Percentiles rank a stretch among this genome's conserved stretches.
These are phyloP conservation scores for Butorides virescens DNA, from an alignment of 2,113 vertebrate genomes.

Conservation along the genomic window DNA sequence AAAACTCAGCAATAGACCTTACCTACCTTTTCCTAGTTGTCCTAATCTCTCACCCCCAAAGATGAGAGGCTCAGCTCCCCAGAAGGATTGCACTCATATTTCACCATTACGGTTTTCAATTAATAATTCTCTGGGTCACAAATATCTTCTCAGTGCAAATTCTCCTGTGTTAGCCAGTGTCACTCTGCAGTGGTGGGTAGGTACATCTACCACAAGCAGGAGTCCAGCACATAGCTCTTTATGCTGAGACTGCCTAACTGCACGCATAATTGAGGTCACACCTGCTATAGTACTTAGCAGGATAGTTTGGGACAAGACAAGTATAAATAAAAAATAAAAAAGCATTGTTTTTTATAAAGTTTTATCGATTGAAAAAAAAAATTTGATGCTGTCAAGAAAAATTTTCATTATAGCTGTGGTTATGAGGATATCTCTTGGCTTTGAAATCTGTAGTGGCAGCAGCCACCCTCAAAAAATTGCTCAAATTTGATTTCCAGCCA, in stretches of 20 bases:
- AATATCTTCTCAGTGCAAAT: neutral
- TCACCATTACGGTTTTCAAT: neutral
- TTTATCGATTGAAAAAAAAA: neutral
- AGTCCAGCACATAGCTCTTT: neutral
- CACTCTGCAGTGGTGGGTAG: neutral
- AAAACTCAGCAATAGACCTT: neutral
- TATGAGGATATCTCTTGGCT: fast-evolving
- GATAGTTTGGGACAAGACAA: neutral
- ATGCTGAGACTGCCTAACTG: neutral
- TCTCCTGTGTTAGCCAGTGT: neutral
- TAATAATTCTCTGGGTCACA: neutral
- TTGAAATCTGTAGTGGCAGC: neutral
- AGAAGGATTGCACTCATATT: neutral
- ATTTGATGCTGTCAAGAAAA: neutral
- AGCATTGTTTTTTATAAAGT: fast-evolving
- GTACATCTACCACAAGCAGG: neutral
- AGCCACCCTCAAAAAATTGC: neutral
- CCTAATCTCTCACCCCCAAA: neutral
- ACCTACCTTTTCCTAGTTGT: neutral
- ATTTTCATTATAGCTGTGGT: neutral
- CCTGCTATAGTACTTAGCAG: neutral
- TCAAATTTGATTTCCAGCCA: neutral
- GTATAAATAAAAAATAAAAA: neutral
- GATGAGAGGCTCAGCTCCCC: neutral
- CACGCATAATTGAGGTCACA: neutral